A percentile compares a stretch with the other conserved stretches of the same genome.
Evolutionary conservation across 2,888 invertebrate genomes (phyloP).

Genomic region (Panzeria rudis): DNA sequence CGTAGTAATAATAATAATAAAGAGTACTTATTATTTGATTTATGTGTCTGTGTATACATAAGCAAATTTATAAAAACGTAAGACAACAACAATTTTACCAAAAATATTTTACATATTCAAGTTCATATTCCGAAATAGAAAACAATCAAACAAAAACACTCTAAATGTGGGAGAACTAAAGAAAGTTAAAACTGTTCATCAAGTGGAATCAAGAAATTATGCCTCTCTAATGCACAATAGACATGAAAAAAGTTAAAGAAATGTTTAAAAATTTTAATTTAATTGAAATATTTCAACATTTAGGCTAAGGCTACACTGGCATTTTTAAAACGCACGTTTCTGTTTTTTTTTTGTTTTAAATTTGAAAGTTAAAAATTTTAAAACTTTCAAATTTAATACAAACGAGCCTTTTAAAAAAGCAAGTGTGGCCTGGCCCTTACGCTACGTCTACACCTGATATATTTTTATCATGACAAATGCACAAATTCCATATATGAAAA

Average conservation of each 20-base stretch:
- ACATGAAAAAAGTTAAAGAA: constrained; percentile 2
- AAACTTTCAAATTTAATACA: too few species aligned
- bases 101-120: constrained; percentile 33
- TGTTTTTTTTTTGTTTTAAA: too few species aligned
- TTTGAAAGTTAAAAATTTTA: too few species aligned
- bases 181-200: constrained; percentile 44
- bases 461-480: too few species aligned
- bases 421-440: too few species aligned
- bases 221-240: not conserved
- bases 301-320: too few species aligned
- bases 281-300: too few species aligned
- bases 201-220: constrained; percentile 66
- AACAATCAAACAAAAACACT: not conserved
- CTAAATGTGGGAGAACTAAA: constrained; percentile 13
- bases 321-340: too few species aligned
- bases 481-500: too few species aligned
- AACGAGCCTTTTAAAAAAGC: too few species aligned
- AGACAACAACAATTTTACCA: constrained; percentile 40
- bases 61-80: constrained; percentile 54
- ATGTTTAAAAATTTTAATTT: not conserved
- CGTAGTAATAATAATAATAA: constrained; percentile 76
- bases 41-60: constrained; percentile 83
- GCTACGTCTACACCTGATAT: too few species aligned
- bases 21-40: constrained; percentile 84
- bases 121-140: not conserved